Conservation (phyloP, 2,888 invertebrate species). For the Perizoma flavofasciatum region DNA sequence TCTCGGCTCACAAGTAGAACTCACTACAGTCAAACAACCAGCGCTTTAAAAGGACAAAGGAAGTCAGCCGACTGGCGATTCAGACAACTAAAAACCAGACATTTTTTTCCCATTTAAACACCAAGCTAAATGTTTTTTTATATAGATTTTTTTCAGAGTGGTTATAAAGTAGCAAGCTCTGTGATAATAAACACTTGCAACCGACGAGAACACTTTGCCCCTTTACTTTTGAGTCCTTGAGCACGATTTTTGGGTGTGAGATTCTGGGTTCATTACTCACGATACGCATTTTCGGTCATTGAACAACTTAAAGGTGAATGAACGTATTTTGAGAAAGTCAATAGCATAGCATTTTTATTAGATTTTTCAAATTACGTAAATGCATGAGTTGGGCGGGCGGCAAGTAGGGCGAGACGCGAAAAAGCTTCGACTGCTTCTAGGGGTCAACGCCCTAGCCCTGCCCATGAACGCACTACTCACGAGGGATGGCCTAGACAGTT, state of each 20-base stretch:
- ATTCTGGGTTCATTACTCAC: slow-evolving; percentile 33
- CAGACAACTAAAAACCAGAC: slow-evolving; percentile 16
- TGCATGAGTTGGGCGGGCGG: slow-evolving; percentile 66
- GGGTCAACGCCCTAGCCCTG: slow-evolving; percentile 80
- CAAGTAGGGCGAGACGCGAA: slow-evolving; percentile 80
- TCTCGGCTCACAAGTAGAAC: slow-evolving; percentile 37
- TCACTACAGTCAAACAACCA: slow-evolving; percentile 43
- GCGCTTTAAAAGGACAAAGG: slow-evolving; percentile 57
- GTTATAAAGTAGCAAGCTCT: slow-evolving; percentile 20
- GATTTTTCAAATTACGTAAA: slow-evolving; percentile 37
- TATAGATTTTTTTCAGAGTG: neutral
- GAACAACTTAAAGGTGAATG: slow-evolving; percentile 22
- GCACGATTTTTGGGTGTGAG: slow-evolving; percentile 49
- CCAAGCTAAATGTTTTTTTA: slow-evolving; percentile 10
- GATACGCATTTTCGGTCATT: slow-evolving; percentile 31
- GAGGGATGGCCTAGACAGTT: slow-evolving; percentile 67
- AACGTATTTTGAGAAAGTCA: slow-evolving; percentile 10
- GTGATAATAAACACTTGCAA: slow-evolving; percentile 29
- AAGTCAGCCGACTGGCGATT: slow-evolving; percentile 47
- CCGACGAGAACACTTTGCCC: slow-evolving; percentile 29
- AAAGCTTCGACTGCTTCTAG: slow-evolving; percentile 71
- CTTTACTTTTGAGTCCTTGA: slow-evolving; percentile 42
- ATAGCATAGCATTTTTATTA: slow-evolving; percentile 6
- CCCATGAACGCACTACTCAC: slow-evolving; percentile 70
- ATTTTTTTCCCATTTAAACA: slow-evolving; percentile 19